phyloP scores from a whole-genome alignment of 1,140 invertebrate species.

The Drosophila lini region DNA sequence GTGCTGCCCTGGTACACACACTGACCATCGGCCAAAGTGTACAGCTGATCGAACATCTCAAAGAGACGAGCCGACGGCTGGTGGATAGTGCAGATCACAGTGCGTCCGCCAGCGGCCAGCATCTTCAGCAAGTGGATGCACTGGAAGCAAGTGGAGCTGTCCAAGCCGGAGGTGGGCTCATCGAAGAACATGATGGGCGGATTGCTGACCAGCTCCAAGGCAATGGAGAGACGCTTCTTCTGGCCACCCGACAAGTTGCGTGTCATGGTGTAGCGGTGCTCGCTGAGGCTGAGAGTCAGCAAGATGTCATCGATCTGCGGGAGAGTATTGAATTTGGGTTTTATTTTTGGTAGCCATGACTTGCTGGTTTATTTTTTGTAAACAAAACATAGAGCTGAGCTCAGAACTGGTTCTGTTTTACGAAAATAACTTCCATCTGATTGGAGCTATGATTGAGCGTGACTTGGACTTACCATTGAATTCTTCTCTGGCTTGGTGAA shows the following conservation, averaged over 20 bases:
- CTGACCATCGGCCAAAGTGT: constrained; percentile 96
- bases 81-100: constrained; percentile 99
- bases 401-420: constrained; percentile 30
- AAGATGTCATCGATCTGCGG: constrained; percentile 95
- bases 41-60: constrained; percentile 98
- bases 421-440: constrained; percentile 3
- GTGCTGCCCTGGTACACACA: constrained; percentile 97
- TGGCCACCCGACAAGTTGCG: constrained; percentile 97
- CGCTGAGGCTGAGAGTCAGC: constrained; percentile 93
- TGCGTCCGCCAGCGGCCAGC: constrained; percentile 95
- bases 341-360: constrained; percentile 34
- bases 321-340: not conserved
- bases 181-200: constrained; percentile 99
- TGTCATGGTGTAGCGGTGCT: constrained; percentile 95
- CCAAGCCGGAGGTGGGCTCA: constrained; percentile 97
- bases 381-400: constrained; percentile 4
- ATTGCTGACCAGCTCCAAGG: constrained; percentile 97
- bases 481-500: constrained; percentile 90
- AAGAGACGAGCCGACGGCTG: constrained; percentile 98
- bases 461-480: constrained; percentile 89
- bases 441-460: constrained; percentile 21
- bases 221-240: constrained; percentile 97
- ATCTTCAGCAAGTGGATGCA: constrained; percentile 95
- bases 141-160: constrained; percentile 97
- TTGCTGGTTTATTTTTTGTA: constrained; percentile 8